Conservation (phyloP, 2,797 vertebrate genomes). For the Discoglossus pictus region DNA sequence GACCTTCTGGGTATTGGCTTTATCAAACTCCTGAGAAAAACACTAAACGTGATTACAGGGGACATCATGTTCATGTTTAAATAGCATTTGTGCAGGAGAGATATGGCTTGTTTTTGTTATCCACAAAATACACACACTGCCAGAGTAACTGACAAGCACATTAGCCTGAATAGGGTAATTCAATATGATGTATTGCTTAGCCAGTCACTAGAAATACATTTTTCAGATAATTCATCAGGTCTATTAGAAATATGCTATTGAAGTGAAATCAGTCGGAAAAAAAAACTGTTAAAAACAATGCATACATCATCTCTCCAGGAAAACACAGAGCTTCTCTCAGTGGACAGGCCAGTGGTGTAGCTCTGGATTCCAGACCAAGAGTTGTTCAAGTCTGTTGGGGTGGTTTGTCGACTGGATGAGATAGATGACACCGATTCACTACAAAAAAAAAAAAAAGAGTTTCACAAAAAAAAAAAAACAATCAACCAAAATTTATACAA, state of each 20-base stretch:
- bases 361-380: slow-evolving; percentile 73
- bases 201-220: background rate
- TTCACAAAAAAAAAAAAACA: too few species aligned
- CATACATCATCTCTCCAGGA: slow-evolving; percentile 85
- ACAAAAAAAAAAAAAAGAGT: slow-evolving; percentile 45
- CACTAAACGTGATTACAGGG: rapidly evolving
- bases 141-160: background rate
- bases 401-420: slow-evolving; percentile 56
- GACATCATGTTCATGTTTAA: background rate
- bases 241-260: background rate
- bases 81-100: slow-evolving; percentile 12
- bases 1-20: slow-evolving; percentile 72
- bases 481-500: too few species aligned
- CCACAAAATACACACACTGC: background rate
- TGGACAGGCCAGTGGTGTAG: slow-evolving; percentile 71
- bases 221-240: background rate
- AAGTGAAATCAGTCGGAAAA: background rate
- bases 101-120: background rate
- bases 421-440: slow-evolving; percentile 60
- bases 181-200: background rate
- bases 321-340: slow-evolving; percentile 78
- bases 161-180: background rate
- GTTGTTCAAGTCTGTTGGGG: slow-evolving; percentile 60
- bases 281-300: slow-evolving; percentile 4
- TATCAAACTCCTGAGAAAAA: slow-evolving; percentile 77